Evolutionary conservation across 1,140 invertebrate species (phyloP), one percentile per base, ranked within the genome.

Genomic region (Lordiphosa collinella): DNA sequence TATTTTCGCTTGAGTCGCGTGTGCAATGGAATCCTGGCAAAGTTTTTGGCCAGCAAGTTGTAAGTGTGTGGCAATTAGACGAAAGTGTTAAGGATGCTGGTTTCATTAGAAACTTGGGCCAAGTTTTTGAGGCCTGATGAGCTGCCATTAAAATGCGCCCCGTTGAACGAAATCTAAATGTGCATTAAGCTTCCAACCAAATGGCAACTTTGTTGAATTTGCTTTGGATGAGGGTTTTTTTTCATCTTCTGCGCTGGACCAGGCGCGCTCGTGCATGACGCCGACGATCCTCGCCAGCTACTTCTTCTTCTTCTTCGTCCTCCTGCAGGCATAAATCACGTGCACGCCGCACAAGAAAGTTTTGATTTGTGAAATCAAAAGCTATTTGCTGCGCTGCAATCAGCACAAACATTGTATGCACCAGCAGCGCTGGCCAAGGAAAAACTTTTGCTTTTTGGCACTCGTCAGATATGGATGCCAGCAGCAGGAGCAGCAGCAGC

Each of bases 361-460:
- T 88, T 88, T 88, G 86, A 88, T 88, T 88, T 87, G 79, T 82
- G 80, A 88, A 88, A 88, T 87, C 85, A 88, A 87, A 87, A 88
- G 86, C 86, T 79, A 88, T 88, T 87, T 88, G 80, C 86, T 71
- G 79, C 75, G 62, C 75, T 87, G 86, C 80, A 88, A 88, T 88
- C 86, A 88, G 85, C 85, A 79, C 79, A 87, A 88, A 87, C 86
- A 88, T 88, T 88, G 86, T 84, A 68, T 76, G 63, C 70, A 74
- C 58, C 62, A 52, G 67, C 34, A 49, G 38, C 56, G 36, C 43
- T 22, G 25, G 53, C 43, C 49, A 56, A 64, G 51, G 34, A 69
- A 67, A 69, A 80, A 80, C 76, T 80, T 80, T 80, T 80, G 71
- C 78, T 80, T 80, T 80, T 80, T 80, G 76, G 78, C 78, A 84